These are phyloP conservation scores for Choloepus didactylus DNA, from an alignment of 2,797 vertebrate species.

Conservation along the genomic window DNA sequence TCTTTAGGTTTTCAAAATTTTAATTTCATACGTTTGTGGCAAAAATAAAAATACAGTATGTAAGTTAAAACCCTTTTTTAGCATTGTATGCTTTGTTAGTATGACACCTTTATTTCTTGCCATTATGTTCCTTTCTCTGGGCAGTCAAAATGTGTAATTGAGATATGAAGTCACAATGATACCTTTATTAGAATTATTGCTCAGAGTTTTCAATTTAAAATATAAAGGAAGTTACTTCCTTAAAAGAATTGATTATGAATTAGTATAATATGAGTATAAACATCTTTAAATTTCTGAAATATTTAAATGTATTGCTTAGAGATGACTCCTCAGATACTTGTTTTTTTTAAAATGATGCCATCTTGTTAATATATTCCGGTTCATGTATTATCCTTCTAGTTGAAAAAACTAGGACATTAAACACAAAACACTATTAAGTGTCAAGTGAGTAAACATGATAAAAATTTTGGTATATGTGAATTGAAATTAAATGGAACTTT, in stretches of 20 bases:
- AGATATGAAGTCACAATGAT: not conserved
- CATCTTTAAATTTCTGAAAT: conserved; percentile 34
- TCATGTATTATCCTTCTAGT: conserved; percentile 16
- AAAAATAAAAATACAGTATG: not conserved
- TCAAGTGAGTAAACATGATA: conserved; percentile 1
- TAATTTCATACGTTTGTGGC: conserved; percentile 1
- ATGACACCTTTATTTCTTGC: not conserved
- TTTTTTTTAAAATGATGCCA: not conserved
- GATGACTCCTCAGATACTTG: conserved; percentile 38
- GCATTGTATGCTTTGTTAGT: not conserved
- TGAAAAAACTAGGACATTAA: conserved; percentile 7
- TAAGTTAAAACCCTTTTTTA: not conserved
- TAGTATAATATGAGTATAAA: not conserved
- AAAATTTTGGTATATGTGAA: not conserved
- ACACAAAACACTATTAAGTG: not conserved
- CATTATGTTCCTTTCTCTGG: not conserved
- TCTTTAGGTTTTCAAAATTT: conserved; percentile 29
- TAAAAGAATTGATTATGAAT: conserved; percentile 45
- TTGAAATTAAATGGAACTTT: conserved; percentile 22
- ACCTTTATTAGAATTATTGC: conserved; percentile 29
- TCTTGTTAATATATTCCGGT: conserved; percentile 36
- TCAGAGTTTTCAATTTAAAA: conserved; percentile 6
- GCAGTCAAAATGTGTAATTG: not conserved
- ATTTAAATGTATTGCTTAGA: conserved; percentile 7
- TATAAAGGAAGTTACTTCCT: not conserved